These are phyloP conservation scores for Hyalella azteca DNA, from an alignment of 2,888 invertebrate species.

Conservation along the genomic window DNA sequence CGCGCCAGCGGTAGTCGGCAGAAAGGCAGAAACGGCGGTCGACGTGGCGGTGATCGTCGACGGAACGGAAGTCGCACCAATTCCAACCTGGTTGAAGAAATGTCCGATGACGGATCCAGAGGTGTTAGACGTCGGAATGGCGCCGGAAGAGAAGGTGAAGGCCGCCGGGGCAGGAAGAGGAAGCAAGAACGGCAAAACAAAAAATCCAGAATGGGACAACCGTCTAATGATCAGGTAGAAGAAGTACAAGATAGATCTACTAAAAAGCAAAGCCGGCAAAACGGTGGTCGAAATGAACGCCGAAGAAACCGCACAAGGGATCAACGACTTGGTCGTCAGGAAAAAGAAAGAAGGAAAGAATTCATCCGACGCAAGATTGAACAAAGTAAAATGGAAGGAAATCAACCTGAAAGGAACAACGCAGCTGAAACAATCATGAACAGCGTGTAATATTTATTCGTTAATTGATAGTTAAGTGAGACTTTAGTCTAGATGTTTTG, in stretches of 20 bases:
- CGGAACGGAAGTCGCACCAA: not conserved
- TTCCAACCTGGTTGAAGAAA: not conserved
- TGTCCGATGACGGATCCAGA: not conserved
- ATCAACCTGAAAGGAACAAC: not conserved
- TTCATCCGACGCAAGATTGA: conserved; percentile 18
- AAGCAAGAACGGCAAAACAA: not conserved
- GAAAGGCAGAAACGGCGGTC: not conserved
- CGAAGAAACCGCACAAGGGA: not conserved
- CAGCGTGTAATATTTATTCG: too few species aligned
- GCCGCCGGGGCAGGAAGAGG: not conserved
- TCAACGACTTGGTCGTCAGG: not conserved
- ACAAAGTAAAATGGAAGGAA: not conserved
- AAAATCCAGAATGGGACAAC: not conserved
- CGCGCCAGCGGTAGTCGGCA: not conserved
- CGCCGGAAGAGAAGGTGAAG: not conserved
- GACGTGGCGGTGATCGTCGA: not conserved
- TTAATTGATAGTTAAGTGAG: too few species aligned
- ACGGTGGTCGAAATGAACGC: not conserved
- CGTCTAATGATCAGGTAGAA: not conserved
- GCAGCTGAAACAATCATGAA: too few species aligned
- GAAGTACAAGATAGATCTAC: not conserved
- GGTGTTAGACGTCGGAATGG: not conserved
- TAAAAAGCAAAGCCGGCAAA: not conserved
- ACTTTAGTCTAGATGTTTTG: too few species aligned
- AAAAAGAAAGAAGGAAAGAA: not conserved